Conservation (phyloP, 2,113 vertebrate species). For the Cebidichthys violaceus region DNA sequence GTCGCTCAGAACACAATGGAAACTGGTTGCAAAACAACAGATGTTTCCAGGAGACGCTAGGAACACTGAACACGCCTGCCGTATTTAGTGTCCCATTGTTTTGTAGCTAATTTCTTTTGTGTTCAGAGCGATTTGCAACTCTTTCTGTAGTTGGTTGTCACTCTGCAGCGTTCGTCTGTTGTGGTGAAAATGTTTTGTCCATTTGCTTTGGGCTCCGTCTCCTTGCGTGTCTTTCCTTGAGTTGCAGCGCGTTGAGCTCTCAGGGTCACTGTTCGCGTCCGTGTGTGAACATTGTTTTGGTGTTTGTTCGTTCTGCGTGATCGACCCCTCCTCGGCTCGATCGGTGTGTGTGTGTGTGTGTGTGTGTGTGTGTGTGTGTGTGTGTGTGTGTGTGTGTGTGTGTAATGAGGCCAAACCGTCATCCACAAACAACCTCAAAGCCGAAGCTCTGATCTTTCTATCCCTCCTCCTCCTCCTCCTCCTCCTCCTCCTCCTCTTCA, state of each 20-base stretch:
- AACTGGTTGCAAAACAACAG: background rate
- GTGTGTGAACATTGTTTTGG: background rate
- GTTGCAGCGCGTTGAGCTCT: background rate
- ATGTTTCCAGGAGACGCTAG: background rate
- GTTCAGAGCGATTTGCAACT: background rate
- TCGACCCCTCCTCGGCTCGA: background rate
- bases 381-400: background rate
- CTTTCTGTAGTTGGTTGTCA: background rate
- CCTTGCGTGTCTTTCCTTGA: background rate
- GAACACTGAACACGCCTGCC: background rate
- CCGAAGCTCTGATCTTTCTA: conserved; percentile 28
- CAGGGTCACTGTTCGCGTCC: background rate
- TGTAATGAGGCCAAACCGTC: conserved; percentile 45
- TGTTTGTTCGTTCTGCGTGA: conserved; percentile 35
- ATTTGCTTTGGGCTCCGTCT: background rate
- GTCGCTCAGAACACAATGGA: background rate
- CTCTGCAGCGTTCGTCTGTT: background rate
- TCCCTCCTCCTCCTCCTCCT: background rate
- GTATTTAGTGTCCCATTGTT: background rate
- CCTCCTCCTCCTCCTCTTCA: background rate
- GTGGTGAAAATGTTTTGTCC: background rate
- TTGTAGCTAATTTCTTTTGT: background rate
- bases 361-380: conserved; percentile 7
- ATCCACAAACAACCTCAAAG: conserved; percentile 33
- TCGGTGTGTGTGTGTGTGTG: conserved; percentile 12